Percentiles rank a stretch among this genome's conserved stretches.
Evolutionary conservation across 1,140 invertebrate genomes (phyloP).

Genomic region (Bombus cullumanus): DNA sequence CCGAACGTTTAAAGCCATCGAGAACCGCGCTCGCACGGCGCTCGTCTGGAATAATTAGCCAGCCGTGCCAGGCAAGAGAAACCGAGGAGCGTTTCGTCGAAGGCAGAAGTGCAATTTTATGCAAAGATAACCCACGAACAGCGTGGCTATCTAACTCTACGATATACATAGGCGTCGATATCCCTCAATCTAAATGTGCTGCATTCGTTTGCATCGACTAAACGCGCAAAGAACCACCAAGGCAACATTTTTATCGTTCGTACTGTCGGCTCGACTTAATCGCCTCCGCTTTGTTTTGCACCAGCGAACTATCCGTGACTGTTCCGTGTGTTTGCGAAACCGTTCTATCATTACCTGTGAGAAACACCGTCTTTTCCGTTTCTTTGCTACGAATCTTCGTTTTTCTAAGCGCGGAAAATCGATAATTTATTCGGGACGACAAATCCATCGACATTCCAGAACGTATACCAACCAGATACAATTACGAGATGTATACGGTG

Average conservation of each 20-base stretch:
- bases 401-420: neutral
- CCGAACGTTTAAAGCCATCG: neutral
- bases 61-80: neutral
- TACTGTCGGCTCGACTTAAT: constrained; percentile 45
- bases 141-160: constrained; percentile 41
- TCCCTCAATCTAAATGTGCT: constrained; percentile 63
- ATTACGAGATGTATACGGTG: constrained; percentile 10
- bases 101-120: constrained; percentile 40
- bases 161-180: constrained; percentile 46
- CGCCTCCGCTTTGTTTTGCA: constrained; percentile 33
- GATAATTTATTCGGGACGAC: neutral
- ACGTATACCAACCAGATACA: neutral
- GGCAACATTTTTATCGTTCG: constrained; percentile 63
- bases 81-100: neutral
- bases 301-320: neutral
- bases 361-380: neutral
- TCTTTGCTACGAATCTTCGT: neutral
- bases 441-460: neutral
- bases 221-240: constrained; percentile 27
- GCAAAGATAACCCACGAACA: constrained; percentile 51
- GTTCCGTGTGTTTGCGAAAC: neutral
- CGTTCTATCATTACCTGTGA: neutral
- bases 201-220: constrained; percentile 65
- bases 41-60: constrained; percentile 11
- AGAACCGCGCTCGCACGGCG: neutral